These are phyloP conservation scores for Xiphophorus maculatus DNA, from an alignment of 2,113 vertebrate species.

Conservation along the genomic window DNA sequence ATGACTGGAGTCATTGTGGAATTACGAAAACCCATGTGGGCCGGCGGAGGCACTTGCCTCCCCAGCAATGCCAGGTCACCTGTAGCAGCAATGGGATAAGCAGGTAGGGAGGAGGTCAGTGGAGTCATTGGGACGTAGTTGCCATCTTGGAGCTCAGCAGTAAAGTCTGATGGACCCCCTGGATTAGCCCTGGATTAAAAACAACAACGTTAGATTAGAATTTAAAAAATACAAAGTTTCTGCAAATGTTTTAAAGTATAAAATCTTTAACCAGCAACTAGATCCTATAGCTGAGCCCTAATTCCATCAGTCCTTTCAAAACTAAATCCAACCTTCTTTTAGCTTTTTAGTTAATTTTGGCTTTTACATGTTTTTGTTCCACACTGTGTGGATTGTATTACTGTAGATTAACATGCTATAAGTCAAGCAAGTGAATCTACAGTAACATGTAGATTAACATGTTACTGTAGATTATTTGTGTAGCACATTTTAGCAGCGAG, in stretches of 20 bases:
- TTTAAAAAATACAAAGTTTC: fast-evolving
- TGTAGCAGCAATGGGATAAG: not conserved
- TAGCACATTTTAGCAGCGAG: too few species aligned
- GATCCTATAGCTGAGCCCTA: not conserved
- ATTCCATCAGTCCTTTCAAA: too few species aligned
- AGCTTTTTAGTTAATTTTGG: too few species aligned
- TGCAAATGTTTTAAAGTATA: not conserved
- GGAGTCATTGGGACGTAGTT: slow-evolving; percentile 74
- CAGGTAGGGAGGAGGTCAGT: slow-evolving; percentile 15
- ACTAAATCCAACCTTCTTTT: too few species aligned
- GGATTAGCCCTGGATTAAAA: slow-evolving; percentile 35
- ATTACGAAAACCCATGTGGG: slow-evolving; percentile 71
- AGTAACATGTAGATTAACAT: too few species aligned
- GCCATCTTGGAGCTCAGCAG: slow-evolving; percentile 25
- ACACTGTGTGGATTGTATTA: too few species aligned
- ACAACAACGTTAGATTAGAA: not conserved
- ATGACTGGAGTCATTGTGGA: slow-evolving; percentile 2
- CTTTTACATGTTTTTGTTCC: too few species aligned
- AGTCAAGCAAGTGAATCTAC: too few species aligned
- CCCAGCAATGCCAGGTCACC: slow-evolving; percentile 52
- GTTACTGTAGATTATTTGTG: too few species aligned
- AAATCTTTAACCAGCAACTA: not conserved
- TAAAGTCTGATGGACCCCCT: slow-evolving; percentile 15
- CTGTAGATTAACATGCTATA: too few species aligned
- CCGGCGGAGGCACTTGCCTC: slow-evolving; percentile 64